phyloP scores from a whole-genome alignment of 2,888 invertebrate species.

The Phortica okadai region DNA sequence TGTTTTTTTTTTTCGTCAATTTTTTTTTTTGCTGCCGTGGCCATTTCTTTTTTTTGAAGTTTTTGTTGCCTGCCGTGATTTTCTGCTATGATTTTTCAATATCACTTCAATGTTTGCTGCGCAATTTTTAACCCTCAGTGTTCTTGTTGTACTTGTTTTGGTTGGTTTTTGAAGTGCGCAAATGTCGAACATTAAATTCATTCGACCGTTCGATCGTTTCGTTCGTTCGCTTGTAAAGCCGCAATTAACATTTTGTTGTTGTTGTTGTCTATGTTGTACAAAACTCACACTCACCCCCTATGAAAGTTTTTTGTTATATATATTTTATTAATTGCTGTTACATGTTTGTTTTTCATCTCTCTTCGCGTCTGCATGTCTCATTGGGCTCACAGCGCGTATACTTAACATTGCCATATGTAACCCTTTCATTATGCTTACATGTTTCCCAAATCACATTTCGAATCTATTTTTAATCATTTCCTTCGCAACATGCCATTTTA shows the following conservation, averaged over 20 bases:
- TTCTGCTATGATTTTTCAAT: conserved; percentile 32
- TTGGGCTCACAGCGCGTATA: conserved; percentile 1
- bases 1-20: conserved; percentile 30
- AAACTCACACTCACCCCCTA: conserved; percentile 31
- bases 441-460: conserved; percentile 34
- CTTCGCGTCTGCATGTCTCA: conserved; percentile 20
- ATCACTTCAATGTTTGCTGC: conserved; percentile 49
- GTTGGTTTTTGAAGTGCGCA: conserved; percentile 63
- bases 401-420: not conserved
- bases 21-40: conserved; percentile 53
- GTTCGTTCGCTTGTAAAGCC: conserved; percentile 59
- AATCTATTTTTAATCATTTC: conserved; percentile 17
- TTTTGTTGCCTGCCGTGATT: conserved; percentile 55
- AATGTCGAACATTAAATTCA: conserved; percentile 42
- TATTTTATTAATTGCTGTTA: conserved; percentile 73
- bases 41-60: conserved; percentile 49
- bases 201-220: conserved; percentile 57
- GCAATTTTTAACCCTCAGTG: conserved; percentile 26
- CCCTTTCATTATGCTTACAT: not conserved
- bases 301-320: conserved; percentile 49
- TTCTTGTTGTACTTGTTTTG: conserved; percentile 6
- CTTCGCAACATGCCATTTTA: conserved; percentile 26
- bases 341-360: conserved; percentile 48
- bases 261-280: conserved; percentile 11
- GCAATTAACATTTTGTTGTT: conserved; percentile 61